These are phyloP conservation scores for Amphiprion percula DNA, from an alignment of 2,113 vertebrate species.

Conservation along the genomic window DNA sequence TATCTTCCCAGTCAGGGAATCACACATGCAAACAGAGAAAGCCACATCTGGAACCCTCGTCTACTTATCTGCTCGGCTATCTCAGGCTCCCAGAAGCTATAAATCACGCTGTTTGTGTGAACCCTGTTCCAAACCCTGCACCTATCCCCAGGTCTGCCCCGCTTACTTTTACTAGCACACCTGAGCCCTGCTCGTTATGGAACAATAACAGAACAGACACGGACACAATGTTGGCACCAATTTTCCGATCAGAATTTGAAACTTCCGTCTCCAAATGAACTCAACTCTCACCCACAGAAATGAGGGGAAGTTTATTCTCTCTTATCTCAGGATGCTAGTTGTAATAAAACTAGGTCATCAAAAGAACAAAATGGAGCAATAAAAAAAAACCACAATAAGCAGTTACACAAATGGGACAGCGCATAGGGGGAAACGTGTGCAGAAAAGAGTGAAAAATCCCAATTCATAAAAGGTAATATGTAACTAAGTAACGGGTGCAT, in stretches of 20 bases:
- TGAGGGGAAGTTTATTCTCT: no score
- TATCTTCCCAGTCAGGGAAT: slow-evolving; percentile 60
- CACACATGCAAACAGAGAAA: slow-evolving; percentile 50
- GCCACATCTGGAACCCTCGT: slow-evolving; percentile 72
- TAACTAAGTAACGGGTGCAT: slow-evolving; percentile 42
- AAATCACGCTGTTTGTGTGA: slow-evolving; percentile 69
- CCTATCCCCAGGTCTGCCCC: slow-evolving; percentile 8
- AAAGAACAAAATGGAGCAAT: no score
- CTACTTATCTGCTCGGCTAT: slow-evolving; percentile 61
- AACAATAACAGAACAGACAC: neutral
- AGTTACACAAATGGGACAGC: neutral
- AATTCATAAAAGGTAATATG: slow-evolving; percentile 50
- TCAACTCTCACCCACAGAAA: no score
- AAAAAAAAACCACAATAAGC: neutral
- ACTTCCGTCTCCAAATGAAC: neutral
- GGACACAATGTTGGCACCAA: neutral
- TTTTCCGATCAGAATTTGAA: neutral
- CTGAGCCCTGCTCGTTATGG: slow-evolving; percentile 43
- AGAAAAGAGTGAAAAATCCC: neutral
- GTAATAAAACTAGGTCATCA: neutral
- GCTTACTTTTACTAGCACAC: slow-evolving; percentile 28
- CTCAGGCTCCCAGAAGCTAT: slow-evolving; percentile 56
- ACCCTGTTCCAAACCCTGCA: slow-evolving; percentile 30
- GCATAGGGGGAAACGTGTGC: neutral
- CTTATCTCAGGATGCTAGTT: neutral